phyloP scores from a whole-genome alignment of 2,113 vertebrate genomes.

The Ptyas mucosa region DNA sequence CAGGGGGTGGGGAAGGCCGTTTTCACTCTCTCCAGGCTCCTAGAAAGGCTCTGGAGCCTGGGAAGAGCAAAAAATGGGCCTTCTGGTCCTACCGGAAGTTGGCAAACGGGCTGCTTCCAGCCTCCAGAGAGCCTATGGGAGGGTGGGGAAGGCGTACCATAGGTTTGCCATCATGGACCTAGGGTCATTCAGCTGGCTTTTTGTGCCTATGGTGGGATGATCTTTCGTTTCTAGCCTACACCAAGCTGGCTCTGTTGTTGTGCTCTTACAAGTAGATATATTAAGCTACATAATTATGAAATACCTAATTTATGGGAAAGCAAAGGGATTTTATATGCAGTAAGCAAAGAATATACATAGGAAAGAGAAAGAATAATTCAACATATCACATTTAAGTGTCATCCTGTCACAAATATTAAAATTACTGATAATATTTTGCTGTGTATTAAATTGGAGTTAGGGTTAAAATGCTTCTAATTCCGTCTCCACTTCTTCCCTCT shows the following conservation, averaged over 20 bases:
- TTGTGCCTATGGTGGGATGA: neutral
- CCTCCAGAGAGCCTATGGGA: no score
- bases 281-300: neutral
- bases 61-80: no score
- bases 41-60: no score
- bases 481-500: neutral
- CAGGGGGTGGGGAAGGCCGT: no score
- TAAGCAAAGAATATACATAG: neutral
- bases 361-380: neutral
- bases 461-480: neutral
- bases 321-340: neutral
- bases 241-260: neutral
- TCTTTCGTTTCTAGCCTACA: neutral
- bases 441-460: neutral
- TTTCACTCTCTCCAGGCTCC: no score
- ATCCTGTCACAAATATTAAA: neutral
- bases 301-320: neutral
- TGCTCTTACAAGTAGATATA: neutral
- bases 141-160: no score
- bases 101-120: no score
- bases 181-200: neutral
- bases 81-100: no score
- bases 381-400: neutral
- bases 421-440: neutral
- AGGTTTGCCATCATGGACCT: neutral